These are phyloP conservation scores for Pelochelys cantorii DNA, from an alignment of 2,797 vertebrate genomes.

Conservation along the genomic window DNA sequence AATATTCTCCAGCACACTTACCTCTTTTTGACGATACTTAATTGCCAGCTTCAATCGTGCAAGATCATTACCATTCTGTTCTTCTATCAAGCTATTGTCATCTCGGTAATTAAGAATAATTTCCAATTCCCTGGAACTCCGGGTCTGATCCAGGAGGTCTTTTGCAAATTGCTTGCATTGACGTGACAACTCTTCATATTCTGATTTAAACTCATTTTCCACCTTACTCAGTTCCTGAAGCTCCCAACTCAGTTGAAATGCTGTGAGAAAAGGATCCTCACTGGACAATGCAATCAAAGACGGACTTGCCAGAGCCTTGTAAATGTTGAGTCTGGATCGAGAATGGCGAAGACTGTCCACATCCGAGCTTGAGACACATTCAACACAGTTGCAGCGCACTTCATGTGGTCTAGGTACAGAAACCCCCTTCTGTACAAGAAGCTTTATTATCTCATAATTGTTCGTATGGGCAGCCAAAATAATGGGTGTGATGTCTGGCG, in stretches of 20 bases:
- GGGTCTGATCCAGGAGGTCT: slow-evolving; percentile 96
- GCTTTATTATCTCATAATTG: slow-evolving; percentile 97
- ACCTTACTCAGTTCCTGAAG: slow-evolving; percentile 95
- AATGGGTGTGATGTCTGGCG: slow-evolving; percentile 97
- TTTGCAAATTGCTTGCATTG: slow-evolving; percentile 96
- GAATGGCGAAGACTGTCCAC: slow-evolving; percentile 96
- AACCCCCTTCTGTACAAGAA: slow-evolving; percentile 94
- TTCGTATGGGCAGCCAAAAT: slow-evolving; percentile 98
- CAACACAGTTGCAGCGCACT: slow-evolving; percentile 94
- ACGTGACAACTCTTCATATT: slow-evolving; percentile 93
- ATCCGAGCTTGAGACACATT: slow-evolving; percentile 92
- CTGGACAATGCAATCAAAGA: slow-evolving; percentile 95
- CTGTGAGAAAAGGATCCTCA: slow-evolving; percentile 97
- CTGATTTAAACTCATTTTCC: slow-evolving; percentile 97
- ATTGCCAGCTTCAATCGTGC: slow-evolving; percentile 96
- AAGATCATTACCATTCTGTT: slow-evolving; percentile 91
- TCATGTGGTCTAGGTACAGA: slow-evolving; percentile 94
- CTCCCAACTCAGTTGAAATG: slow-evolving; percentile 98
- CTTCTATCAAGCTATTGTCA: slow-evolving; percentile 89
- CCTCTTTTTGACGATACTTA: slow-evolving; percentile 98
- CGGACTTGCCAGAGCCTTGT: slow-evolving; percentile 93
- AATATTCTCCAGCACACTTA: slow-evolving; percentile 76
- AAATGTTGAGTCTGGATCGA: slow-evolving; percentile 94
- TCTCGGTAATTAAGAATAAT: slow-evolving; percentile 97
- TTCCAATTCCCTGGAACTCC: slow-evolving; percentile 95